These are phyloP conservation scores for Drosophila bocqueti DNA, from an alignment of 1,140 invertebrate genomes.

Conservation along the genomic window DNA sequence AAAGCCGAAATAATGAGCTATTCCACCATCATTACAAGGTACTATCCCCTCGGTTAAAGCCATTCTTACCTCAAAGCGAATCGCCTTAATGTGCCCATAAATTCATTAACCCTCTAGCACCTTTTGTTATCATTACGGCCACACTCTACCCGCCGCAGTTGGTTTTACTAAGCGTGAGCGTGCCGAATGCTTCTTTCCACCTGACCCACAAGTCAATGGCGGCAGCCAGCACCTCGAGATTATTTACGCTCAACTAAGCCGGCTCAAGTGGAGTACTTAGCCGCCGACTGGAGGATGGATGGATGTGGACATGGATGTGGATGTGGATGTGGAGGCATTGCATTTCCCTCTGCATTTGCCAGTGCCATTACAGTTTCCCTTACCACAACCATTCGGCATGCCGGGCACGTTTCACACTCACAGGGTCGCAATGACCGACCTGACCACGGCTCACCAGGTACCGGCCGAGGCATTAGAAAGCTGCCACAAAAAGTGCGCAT, in stretches of 20 bases:
- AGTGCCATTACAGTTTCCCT: constrained; percentile 18
- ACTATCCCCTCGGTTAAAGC: no score
- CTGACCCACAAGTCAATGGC: constrained; percentile 36
- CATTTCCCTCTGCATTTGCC: constrained; percentile 30
- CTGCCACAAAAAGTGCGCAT: constrained; percentile 46
- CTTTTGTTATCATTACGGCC: constrained; percentile 14
- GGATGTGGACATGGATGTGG: constrained; percentile 11
- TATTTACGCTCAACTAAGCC: constrained; percentile 60
- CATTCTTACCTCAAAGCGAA: constrained; percentile 1
- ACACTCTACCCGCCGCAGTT: constrained; percentile 17
- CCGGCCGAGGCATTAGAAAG: constrained; percentile 61
- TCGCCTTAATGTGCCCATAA: constrained; percentile 11
- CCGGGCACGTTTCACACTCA: constrained; percentile 72
- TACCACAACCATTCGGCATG: constrained; percentile 59
- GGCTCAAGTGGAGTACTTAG: constrained; percentile 54
- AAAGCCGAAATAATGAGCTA: neutral
- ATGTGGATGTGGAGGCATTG: constrained; percentile 13
- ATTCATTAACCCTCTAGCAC: constrained; percentile 38
- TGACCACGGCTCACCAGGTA: constrained; percentile 11
- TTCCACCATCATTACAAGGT: neutral
- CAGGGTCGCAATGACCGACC: constrained; percentile 63
- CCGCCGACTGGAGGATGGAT: constrained; percentile 5
- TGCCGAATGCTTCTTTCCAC: constrained; percentile 36
- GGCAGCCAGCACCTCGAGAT: constrained; percentile 31
- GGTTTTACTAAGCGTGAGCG: constrained; percentile 13